Base-by-base conservation (phyloP, 1,140 invertebrate genomes). In the Drosophila sturtevanti region DNA sequence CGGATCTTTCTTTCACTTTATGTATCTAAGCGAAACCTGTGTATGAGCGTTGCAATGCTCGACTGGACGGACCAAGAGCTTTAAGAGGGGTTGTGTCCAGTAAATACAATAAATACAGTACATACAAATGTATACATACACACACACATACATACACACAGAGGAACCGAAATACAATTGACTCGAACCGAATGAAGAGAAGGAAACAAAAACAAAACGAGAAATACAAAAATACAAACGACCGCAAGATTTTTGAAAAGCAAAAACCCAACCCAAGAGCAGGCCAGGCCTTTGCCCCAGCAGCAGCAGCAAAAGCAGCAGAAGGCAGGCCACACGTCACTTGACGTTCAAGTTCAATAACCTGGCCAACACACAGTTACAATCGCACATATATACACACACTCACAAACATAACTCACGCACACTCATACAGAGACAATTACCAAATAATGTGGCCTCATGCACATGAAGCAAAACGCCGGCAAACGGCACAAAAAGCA, bases 291-390 rank as follows among this genome's bases (percentile, higher is more conserved):
- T 56, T 56, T 56, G 44, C 44, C 44, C 56, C n/a, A n/a, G n/a
- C n/a, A 59, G 31, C 27, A 59, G 31, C 31, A 63, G 10, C 22
- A 18, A 22, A 51, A 68, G 66, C 69, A 68, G 7, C 2, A 31
- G 27, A 4, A 31, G 7, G 27, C 27, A 31, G 77, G 74, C 74
- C 71, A 86, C 79, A 89, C 82, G 79, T 89, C 82, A 87, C 84
- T 89, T 89, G 79, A 80, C 79, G 84, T 77, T 89, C 84, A 87
- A 87, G 84, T 87, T 87, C 84, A 87, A 87, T 87, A 87, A 87
- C 82, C 82, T 87, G 82, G 82, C 82, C 84, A 89, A 87, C 82
- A 84, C 68, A 77, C 61, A 60, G 34, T 59, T 60, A 66, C 58
- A 22, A 27, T 60, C 62, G 59, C 60, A 35, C 35, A 22, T 48